Base-by-base conservation (phyloP, 2,888 invertebrate genomes). In the Aplocera efformata region DNA sequence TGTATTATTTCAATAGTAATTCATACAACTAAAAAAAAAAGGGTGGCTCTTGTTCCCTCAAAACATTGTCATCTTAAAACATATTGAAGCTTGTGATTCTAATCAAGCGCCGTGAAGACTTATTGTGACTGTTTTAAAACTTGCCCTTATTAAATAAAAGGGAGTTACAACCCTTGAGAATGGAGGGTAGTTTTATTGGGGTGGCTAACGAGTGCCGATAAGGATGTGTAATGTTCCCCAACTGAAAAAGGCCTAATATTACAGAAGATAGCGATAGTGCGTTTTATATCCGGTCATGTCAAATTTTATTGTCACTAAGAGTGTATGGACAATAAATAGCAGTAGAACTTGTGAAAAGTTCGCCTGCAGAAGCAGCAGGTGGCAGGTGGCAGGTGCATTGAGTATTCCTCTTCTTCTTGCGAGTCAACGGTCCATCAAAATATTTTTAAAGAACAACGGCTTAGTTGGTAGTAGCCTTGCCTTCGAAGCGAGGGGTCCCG, bases 161-260 rank as follows among this genome's bases (percentile, higher is more conserved):
- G 71, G 73, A 77, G 72, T 67, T 74, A 65, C 72, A 68, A 73
- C 81, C 80, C 84, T 81, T 72, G 70, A 79, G 79, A 83, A 79
- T 79, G 77, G 67, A 77, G 75, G 78, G 83, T 78, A 73, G 77
- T 83, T 81, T 85, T 82, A 80, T 84, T 83, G 84, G 84, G 84
- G 78, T 73, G 79, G 76, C 78, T 81, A 83, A 85, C 84, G 84
- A 85, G 84, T 78, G 74, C 57, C 70, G 84, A 85, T 86, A 85
- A 85, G 81, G 74, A 79, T 75, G 73, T 69, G 70, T 84, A 75
- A 84, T 81, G 78, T 79, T 78, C 75, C 77, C 79, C 69, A 53
- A 62, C 53, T 42, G 40, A 44, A 48, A 48, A 48, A 60, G 75
- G 69, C 52, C 26, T 48, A 61, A 60, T 51, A 17, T 23, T 42